Evolutionary conservation across 2,888 invertebrate genomes (phyloP).

Genomic region (Penaeus monodon): DNA sequence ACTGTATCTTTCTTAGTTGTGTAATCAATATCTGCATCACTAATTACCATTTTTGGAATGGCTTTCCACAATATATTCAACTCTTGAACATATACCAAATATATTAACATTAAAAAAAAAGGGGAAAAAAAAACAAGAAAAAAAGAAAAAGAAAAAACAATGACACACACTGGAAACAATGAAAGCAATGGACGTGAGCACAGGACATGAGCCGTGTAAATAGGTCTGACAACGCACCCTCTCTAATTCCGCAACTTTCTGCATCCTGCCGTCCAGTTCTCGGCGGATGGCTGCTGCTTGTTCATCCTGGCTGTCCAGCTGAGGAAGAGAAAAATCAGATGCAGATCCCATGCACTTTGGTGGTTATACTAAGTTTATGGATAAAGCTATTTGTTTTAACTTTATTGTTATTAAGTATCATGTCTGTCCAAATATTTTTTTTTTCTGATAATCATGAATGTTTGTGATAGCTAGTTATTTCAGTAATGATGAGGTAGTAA

Average conservation of each 20-base stretch:
- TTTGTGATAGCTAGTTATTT: no score
- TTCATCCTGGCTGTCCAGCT: slow-evolving; percentile 99
- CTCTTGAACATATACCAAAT: not conserved
- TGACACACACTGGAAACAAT: not conserved
- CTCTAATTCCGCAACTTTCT: slow-evolving; percentile 96
- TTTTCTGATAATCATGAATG: no score
- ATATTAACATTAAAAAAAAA: not conserved
- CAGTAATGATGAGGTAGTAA: no score
- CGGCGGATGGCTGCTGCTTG: slow-evolving; percentile 99
- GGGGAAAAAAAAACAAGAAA: not conserved
- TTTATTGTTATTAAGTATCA: no score
- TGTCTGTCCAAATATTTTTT: no score
- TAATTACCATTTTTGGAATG: no score
- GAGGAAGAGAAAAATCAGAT: slow-evolving; percentile 67
- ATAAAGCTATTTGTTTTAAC: no score
- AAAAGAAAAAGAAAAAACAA: not conserved
- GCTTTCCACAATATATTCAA: no score
- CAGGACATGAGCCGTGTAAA: not conserved
- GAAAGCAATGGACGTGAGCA: slow-evolving; percentile 16
- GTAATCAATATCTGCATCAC: no score
- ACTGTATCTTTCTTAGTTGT: no score
- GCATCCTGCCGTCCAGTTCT: slow-evolving; percentile 97
- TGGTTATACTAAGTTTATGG: no score
- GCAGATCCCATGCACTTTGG: not conserved
- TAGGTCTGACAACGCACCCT: slow-evolving; percentile 76